phyloP scores from a whole-genome alignment of 2,797 vertebrate genomes.

The Pteropus rufus region DNA sequence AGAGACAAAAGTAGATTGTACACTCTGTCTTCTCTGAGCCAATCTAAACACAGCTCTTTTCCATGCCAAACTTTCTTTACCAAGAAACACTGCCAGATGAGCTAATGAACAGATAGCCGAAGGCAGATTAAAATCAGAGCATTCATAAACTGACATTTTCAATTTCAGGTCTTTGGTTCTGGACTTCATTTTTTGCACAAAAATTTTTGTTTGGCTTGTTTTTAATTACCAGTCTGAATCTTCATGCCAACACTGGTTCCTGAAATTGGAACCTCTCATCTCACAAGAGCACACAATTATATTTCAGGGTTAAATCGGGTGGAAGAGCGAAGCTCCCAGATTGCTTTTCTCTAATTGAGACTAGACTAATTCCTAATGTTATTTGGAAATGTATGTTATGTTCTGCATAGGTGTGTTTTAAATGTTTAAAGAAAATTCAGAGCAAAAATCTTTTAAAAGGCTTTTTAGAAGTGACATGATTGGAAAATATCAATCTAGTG shows the following conservation, averaged over 20 bases:
- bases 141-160: background rate
- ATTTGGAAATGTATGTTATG: background rate
- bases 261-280: background rate
- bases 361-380: background rate
- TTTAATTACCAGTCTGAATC: conserved; percentile 30
- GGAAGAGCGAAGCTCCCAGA: background rate
- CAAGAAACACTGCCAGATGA: background rate
- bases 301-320: background rate
- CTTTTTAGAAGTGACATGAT: background rate
- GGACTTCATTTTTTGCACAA: background rate
- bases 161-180: conserved; percentile 14
- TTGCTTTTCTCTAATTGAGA: background rate
- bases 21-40: background rate
- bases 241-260: background rate
- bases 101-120: background rate
- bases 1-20: conserved; percentile 31
- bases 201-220: conserved; percentile 5
- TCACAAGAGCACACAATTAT: background rate
- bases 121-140: background rate
- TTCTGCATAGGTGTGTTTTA: background rate
- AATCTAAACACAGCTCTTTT: background rate
- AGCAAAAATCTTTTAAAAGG: background rate
- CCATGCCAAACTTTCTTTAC: background rate
- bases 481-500: background rate
- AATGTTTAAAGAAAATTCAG: conserved; percentile 24